Evolutionary conservation across 2,113 vertebrate genomes (phyloP).

Genomic region (Gallinago paraguaiae): DNA sequence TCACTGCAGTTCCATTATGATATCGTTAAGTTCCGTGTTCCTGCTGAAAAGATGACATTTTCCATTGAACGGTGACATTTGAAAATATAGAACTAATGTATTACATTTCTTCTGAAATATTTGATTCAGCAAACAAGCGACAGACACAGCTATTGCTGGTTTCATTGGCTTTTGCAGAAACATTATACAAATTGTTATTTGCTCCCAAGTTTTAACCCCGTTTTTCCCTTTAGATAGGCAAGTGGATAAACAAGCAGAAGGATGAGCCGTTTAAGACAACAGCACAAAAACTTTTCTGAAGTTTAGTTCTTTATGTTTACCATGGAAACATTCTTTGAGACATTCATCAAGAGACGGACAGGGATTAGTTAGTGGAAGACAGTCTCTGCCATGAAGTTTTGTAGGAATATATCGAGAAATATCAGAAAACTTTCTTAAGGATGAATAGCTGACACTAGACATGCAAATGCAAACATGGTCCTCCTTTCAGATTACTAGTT

Average conservation of each 20-base stretch:
- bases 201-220: not conserved
- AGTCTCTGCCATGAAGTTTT: not conserved
- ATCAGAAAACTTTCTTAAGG: not conserved
- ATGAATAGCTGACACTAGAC: not conserved
- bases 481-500: not conserved
- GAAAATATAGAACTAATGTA: not conserved
- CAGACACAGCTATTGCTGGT: not conserved
- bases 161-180: not conserved
- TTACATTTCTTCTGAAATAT: not conserved
- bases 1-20: slow-evolving; percentile 31
- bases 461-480: not conserved
- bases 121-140: slow-evolving; percentile 11
- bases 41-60: slow-evolving; percentile 45
- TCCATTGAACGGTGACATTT: slow-evolving; percentile 43
- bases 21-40: not conserved
- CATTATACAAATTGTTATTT: not conserved
- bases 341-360: not conserved
- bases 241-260: not conserved
- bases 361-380: not conserved
- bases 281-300: not conserved
- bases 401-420: not conserved
- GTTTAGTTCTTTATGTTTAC: not conserved
- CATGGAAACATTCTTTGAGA: not conserved
- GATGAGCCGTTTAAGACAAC: not conserved
- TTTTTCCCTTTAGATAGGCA: not conserved